Base-by-base conservation (phyloP, 2,797 vertebrate genomes). In the Tapirus indicus region DNA sequence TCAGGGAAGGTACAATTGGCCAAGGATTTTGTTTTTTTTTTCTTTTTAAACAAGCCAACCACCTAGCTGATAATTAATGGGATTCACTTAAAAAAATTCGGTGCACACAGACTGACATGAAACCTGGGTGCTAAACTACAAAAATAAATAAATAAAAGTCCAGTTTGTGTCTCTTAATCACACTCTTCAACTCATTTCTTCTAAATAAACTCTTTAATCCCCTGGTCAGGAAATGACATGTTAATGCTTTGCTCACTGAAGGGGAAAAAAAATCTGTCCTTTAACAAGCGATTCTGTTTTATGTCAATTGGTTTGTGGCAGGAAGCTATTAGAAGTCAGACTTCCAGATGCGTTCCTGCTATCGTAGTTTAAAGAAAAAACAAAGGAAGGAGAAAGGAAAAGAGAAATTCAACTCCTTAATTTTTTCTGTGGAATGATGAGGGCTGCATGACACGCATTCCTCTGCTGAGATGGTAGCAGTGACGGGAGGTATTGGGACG, bases 91-190 rank as follows among this genome's bases (percentile, higher is more conserved):
- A 95, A 95, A 89, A 92, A 97, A 98, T 98, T 99, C 97, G 97
- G 97, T 99, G 98, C 98, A 98, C 98, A 95, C 98, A 98, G 97
- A 98, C 1, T 95, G 98, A 99, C 98, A 93, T 98, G 98, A 98
- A 99, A 98, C 98, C 98, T 98, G 98, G 99, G 99, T 99, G 99
- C 99, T 99, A 99, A 98, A 97, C 54, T 80, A 74, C 98, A 98
- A 95, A 87, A 97, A 93, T 38, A 38, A 38, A 38, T 38, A 38
- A 97, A 98, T 97, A 98, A 88, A 98, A 98, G 97, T 99, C 98
- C 96, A 96, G 97, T 98, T 98, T 97, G 97, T 98, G 98, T 98
- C 98, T 98, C 98, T 98, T 97, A 98, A 98, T 98, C 90, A 47
- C 98, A 98, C 98, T 98, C 98, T 99, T 99, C 98, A 97, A 96